Conservation (phyloP, 2,113 vertebrate species). For the Fregetta grallaria region DNA sequence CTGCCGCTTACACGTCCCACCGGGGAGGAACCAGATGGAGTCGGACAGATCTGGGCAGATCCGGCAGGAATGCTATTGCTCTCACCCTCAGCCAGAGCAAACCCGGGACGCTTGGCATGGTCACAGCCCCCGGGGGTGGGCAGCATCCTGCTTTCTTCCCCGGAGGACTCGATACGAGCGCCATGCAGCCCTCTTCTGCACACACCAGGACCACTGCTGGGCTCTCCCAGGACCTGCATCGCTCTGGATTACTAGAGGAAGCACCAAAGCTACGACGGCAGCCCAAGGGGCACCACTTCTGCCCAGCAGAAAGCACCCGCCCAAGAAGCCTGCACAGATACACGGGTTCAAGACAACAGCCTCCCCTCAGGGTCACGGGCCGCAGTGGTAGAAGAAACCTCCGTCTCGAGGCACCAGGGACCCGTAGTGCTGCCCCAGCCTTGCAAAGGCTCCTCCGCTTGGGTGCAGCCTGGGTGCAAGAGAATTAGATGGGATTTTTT, state of each 20-base stretch:
- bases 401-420: no score
- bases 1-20: rapidly evolving
- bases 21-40: not conserved
- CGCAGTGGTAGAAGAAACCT: not conserved
- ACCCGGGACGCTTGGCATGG: rapidly evolving
- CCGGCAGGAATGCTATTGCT: not conserved
- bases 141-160: not conserved
- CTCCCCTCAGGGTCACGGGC: rapidly evolving
- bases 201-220: rapidly evolving
- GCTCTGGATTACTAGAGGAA: not conserved
- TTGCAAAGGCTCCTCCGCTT: not conserved
- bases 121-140: not conserved
- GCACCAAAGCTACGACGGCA: not conserved
- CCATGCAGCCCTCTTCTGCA: not conserved
- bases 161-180: rapidly evolving
- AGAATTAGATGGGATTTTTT: rapidly evolving
- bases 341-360: not conserved
- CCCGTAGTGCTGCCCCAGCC: not conserved
- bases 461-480: not conserved
- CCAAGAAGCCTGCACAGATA: not conserved
- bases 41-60: not conserved
- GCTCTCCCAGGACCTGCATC: not conserved
- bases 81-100: not conserved
- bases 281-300: not conserved
- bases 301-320: not conserved